Percentiles rank a stretch among this genome's conserved stretches.
Conservation (phyloP, 2,888 invertebrate species). For the Muschampia plurimacula region DNA sequence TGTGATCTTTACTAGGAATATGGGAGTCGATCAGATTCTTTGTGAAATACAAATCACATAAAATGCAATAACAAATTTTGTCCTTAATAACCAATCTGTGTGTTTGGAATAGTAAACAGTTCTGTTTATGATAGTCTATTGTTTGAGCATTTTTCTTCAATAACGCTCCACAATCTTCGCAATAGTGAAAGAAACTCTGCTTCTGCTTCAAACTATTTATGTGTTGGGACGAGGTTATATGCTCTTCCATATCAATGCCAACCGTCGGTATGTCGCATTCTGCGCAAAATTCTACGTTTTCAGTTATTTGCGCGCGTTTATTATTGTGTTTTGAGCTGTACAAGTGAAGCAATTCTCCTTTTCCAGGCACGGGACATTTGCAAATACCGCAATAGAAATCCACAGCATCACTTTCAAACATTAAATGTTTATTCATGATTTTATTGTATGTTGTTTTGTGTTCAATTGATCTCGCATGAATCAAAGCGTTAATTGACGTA, state of each 20-base stretch:
- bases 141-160: neutral
- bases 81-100: constrained; percentile 16
- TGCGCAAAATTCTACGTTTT: neutral
- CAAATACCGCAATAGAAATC: constrained; percentile 17
- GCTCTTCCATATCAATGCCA: neutral
- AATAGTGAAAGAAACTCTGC: neutral
- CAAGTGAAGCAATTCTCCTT: constrained; percentile 16
- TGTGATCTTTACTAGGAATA: neutral
- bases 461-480: neutral
- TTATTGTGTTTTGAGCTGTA: neutral
- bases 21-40: neutral
- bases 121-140: neutral
- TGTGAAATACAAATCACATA: constrained; percentile 19
- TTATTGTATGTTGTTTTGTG: neutral
- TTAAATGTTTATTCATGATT: neutral
- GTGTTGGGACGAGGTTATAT: neutral
- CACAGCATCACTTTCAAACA: neutral
- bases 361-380: constrained; percentile 4
- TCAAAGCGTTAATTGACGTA: neutral
- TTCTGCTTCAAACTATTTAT: neutral
- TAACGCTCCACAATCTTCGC: neutral
- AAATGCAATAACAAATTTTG: constrained; percentile 23
- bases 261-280: neutral
- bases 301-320: neutral
- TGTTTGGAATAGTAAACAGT: neutral